Percentiles rank a stretch among this genome's conserved stretches.
Evolutionary conservation across 1,140 invertebrate species (phyloP).

Genomic region (Sycobia sp.): DNA sequence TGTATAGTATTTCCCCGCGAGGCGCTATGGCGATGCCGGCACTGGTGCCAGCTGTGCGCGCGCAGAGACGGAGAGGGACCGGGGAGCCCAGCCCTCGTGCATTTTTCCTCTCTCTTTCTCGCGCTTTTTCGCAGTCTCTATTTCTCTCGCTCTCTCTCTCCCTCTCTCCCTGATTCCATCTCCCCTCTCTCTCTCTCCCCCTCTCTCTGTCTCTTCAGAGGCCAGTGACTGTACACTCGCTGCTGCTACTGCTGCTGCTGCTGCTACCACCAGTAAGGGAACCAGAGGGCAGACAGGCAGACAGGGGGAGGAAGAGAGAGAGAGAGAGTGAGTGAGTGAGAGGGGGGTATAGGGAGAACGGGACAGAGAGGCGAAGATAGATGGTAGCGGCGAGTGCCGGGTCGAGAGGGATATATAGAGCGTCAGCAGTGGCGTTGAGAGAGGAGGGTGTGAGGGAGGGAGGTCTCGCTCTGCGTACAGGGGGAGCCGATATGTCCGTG

Average conservation of each 20-base stretch:
- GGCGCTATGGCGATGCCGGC: slow-evolving; percentile 2
- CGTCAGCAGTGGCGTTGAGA: too few species aligned
- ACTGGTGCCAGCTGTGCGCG: too few species aligned
- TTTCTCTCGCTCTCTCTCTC: too few species aligned
- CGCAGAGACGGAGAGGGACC: neutral
- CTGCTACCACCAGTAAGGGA: too few species aligned
- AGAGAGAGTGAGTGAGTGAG: neutral
- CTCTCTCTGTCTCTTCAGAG: too few species aligned
- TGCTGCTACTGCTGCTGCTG: too few species aligned
- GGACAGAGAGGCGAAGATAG: slow-evolving; percentile 24
- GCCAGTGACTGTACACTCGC: too few species aligned
- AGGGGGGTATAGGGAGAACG: slow-evolving; percentile 15
- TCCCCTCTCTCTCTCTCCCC: too few species aligned
- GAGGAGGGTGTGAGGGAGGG: too few species aligned
- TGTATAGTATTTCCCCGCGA: neutral
- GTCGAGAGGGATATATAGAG: neutral
- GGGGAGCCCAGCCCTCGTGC: neutral
- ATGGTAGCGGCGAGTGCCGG: slow-evolving; percentile 1
- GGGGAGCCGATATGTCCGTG: too few species aligned
- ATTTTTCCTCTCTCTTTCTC: neutral
- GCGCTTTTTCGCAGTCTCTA: neutral
- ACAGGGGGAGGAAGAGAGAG: slow-evolving; percentile 6
- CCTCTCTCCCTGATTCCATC: too few species aligned
- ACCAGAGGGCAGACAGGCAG: slow-evolving; percentile 1
- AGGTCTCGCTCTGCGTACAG: neutral